Conservation (phyloP, 2,888 invertebrate species). For the Drosophila anomalata region DNA sequence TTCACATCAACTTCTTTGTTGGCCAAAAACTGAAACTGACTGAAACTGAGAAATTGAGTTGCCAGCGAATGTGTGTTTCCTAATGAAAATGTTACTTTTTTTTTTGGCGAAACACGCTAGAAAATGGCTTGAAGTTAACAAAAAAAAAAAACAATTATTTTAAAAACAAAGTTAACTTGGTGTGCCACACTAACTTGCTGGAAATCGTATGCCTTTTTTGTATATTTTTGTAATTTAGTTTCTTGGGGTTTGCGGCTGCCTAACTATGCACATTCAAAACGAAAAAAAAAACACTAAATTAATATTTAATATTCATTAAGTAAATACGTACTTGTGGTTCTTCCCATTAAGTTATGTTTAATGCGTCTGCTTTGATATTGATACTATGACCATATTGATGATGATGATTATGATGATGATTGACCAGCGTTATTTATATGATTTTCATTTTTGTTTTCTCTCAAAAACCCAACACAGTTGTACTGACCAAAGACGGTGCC, state of each 20-base stretch:
- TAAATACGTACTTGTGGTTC: conserved; percentile 33
- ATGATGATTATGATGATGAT: conserved; percentile 42
- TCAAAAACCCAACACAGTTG: conserved; percentile 80
- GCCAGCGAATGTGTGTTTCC: conserved; percentile 60
- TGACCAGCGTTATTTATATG: conserved; percentile 47
- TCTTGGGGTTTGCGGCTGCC: conserved; percentile 59
- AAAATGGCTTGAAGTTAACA: conserved; percentile 12
- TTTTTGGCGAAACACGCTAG: conserved; percentile 31
- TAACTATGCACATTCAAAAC: conserved; percentile 42
- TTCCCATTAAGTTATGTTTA: conserved; percentile 48
- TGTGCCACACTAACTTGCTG: conserved; percentile 47
- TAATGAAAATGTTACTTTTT: conserved; percentile 70
- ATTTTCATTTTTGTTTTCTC: conserved; percentile 65
- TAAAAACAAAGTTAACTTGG: conserved; percentile 55
- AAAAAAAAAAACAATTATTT: conserved; percentile 56
- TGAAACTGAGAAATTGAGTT: conserved; percentile 53
- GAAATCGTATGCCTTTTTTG: conserved; percentile 11
- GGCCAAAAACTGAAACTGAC: conserved; percentile 49
- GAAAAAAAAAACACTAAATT: conserved; percentile 16
- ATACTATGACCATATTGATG: conserved; percentile 40
- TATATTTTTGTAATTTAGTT: conserved; percentile 19
- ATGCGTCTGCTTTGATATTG: conserved; percentile 45
- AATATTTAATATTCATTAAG: conserved; percentile 24
- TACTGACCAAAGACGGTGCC: conserved; percentile 84
- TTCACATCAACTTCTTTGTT: conserved; percentile 71